Percentiles rank a stretch among this genome's conserved stretches.
Conservation (phyloP, 2,113 vertebrate genomes). For the Lathamus discolor region DNA sequence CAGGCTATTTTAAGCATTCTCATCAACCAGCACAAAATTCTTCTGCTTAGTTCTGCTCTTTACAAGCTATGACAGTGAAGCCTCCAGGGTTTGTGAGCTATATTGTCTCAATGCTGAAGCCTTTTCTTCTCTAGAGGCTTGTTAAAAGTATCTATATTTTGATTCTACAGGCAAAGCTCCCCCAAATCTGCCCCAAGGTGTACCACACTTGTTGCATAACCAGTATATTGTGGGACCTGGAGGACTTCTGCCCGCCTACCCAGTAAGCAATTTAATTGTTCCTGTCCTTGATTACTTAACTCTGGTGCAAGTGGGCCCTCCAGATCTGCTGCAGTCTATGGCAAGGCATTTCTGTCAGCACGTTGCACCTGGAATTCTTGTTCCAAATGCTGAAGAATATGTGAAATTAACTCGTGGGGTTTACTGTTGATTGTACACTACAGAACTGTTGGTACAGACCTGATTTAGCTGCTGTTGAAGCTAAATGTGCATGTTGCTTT, state of each 20-base stretch:
- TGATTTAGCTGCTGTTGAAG: not conserved
- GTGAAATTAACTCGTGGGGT: not conserved
- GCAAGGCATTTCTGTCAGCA: not conserved
- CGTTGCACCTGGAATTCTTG: not conserved
- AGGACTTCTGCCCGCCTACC: constrained; percentile 94
- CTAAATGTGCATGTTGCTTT: not conserved
- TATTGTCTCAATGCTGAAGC: not conserved
- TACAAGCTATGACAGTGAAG: not conserved
- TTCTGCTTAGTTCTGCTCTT: not conserved
- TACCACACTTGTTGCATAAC: constrained; percentile 91
- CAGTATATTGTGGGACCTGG: constrained; percentile 98
- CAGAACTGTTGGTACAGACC: not conserved
- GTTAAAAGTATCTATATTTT: constrained; percentile 39
- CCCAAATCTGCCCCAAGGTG: constrained; percentile 91
- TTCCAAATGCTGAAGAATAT: not conserved
- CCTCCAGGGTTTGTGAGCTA: not conserved
- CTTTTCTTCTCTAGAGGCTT: not conserved
- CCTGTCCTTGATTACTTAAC: not conserved
- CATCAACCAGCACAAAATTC: not conserved
- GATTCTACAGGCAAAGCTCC: constrained; percentile 88
- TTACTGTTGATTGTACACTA: not conserved
- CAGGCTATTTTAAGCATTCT: not conserved
- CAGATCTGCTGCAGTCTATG: not conserved
- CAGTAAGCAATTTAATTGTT: constrained; percentile 78
- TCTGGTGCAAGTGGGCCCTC: not conserved